Conservation (phyloP, 1,140 invertebrate genomes). For the Mamestra configurata region DNA sequence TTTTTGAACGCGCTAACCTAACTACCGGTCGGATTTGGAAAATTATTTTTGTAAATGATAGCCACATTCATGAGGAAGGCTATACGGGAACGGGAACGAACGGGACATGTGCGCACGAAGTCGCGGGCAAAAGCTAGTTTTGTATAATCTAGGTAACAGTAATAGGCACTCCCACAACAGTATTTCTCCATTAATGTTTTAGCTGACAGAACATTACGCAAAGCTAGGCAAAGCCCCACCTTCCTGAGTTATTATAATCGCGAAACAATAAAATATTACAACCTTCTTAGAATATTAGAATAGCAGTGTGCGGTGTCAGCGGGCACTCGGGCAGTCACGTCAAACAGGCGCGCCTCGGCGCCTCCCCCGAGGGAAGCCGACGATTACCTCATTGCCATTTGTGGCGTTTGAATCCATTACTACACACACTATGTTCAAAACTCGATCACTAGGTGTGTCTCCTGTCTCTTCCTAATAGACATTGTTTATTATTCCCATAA, state of each 20-base stretch:
- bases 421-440: slow-evolving; percentile 29
- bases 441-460: slow-evolving; percentile 40
- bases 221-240: slow-evolving; percentile 29
- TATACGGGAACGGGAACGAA: too few species aligned
- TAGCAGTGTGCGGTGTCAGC: slow-evolving; percentile 25
- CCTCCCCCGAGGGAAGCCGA: slow-evolving; percentile 72
- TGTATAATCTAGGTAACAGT: too few species aligned
- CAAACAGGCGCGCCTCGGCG: slow-evolving; percentile 61
- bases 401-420: slow-evolving; percentile 69
- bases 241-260: slow-evolving; percentile 32
- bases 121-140: too few species aligned
- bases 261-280: slow-evolving; percentile 36
- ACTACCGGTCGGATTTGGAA: too few species aligned
- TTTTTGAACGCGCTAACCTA: too few species aligned
- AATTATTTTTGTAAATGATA: too few species aligned
- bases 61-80: too few species aligned
- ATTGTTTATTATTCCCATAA: background rate
- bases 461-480: slow-evolving; percentile 1
- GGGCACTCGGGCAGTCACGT: slow-evolving; percentile 49
- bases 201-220: slow-evolving; percentile 22
- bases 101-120: too few species aligned
- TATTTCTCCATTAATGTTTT: background rate
- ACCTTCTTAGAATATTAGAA: slow-evolving; percentile 45
- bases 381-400: slow-evolving; percentile 80
- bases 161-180: background rate